Conservation (phyloP, 2,113 vertebrate species). For the Ceyx margarethae region DNA sequence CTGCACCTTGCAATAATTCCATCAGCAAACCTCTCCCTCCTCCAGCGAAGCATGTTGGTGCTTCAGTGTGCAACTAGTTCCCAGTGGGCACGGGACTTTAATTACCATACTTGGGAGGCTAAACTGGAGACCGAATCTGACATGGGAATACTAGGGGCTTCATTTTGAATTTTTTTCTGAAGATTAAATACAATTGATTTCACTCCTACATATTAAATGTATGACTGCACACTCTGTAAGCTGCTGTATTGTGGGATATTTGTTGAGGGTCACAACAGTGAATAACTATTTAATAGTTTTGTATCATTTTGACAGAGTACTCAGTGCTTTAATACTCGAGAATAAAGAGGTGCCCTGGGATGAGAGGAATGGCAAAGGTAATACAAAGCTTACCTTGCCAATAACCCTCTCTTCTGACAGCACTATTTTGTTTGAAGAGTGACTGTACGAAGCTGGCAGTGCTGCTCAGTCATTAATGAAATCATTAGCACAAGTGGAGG, state of each 20-base stretch:
- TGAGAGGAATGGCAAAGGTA: neutral
- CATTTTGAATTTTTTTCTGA: neutral
- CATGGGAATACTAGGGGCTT: neutral
- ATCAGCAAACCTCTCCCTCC: neutral
- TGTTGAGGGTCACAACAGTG: neutral
- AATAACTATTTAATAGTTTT: neutral
- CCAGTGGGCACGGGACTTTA: constrained; percentile 15
- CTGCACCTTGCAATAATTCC: neutral
- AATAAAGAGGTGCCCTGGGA: neutral
- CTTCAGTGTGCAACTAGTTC: neutral
- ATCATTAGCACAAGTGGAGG: neutral
- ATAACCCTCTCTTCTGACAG: neutral
- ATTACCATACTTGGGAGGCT: neutral
- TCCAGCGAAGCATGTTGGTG: neutral
- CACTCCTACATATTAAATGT: neutral
- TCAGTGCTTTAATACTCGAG: neutral
- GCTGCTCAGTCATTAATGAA: neutral
- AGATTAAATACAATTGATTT: neutral
- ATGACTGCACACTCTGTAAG: neutral
- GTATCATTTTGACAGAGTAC: neutral
- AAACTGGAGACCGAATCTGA: neutral
- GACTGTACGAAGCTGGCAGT: neutral
- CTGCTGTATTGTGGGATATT: neutral
- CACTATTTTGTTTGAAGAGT: neutral
- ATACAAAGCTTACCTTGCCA: neutral